Percentiles rank a stretch among this genome's conserved stretches.
Conservation (phyloP, 2,888 invertebrate species). For the Ptychoptera albimana region DNA sequence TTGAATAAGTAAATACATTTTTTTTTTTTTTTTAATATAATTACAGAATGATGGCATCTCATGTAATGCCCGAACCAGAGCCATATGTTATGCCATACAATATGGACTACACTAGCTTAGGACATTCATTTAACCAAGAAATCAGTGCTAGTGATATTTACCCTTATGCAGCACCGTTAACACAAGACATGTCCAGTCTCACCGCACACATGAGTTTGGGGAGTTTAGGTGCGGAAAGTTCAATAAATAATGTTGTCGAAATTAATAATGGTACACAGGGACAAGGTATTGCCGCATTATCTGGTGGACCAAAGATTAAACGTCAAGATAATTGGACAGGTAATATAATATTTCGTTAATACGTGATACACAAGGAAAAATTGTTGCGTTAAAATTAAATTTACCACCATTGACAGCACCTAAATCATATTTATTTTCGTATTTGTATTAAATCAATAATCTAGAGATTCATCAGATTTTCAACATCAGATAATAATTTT, state of each 20-base stretch:
- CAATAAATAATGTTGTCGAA: constrained; percentile 23
- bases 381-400: too few relatives aligned
- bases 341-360: too few relatives aligned
- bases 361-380: too few relatives aligned
- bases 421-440: too few relatives aligned
- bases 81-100: constrained; percentile 30
- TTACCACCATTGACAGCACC: too few relatives aligned
- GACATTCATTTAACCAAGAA: constrained; percentile 16
- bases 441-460: too few relatives aligned
- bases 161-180: constrained; percentile 5
- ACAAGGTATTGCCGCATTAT: constrained; percentile 16
- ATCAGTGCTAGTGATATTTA: constrained; percentile 23
- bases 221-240: constrained; percentile 14
- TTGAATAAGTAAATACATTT: neutral
- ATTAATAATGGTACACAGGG: constrained; percentile 19
- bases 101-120: constrained; percentile 25
- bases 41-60: constrained; percentile 24
- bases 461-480: too few relatives aligned
- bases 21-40: neutral
- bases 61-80: constrained; percentile 17
- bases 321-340: neutral
- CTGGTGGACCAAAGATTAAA: constrained; percentile 1
- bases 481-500: too few relatives aligned
- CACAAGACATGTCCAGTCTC: too few relatives aligned
- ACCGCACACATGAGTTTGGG: constrained; percentile 14